Percentiles rank a stretch among this genome's conserved stretches.
Conservation (phyloP, 1,140 invertebrate species). For the Pseudobourletiella spinata region DNA sequence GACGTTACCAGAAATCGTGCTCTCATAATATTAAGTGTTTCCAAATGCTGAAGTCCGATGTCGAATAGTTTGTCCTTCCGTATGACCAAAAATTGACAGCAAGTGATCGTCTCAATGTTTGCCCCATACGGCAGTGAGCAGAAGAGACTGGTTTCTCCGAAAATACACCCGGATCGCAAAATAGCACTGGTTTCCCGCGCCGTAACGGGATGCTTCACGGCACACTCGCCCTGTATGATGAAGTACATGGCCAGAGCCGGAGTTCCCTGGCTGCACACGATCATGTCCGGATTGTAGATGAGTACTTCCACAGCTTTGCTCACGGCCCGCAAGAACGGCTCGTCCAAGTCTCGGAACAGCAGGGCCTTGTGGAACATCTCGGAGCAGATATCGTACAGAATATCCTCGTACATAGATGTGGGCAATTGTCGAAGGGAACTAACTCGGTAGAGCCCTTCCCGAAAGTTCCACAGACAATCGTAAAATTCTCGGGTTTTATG, state of each 20-base stretch:
- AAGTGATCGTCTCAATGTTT: conserved; percentile 26
- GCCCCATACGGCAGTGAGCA: conserved; percentile 25
- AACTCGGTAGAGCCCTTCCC: conserved; percentile 20
- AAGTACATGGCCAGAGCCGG: conserved; percentile 28
- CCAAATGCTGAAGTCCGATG: conserved; percentile 3
- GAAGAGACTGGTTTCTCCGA: conserved; percentile 31
- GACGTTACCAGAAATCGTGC: not conserved
- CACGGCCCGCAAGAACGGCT: conserved; percentile 26
- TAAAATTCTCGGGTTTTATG: conserved; percentile 30
- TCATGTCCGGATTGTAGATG: conserved; percentile 32
- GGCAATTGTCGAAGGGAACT: conserved; percentile 18
- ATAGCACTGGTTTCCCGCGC: conserved; percentile 18
- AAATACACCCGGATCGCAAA: conserved; percentile 25
- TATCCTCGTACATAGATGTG: conserved; percentile 23
- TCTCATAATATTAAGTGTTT: conserved; percentile 3
- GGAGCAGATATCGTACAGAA: conserved; percentile 29
- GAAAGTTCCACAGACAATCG: conserved; percentile 28
- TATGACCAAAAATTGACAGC: conserved; percentile 23
- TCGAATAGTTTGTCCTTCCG: conserved; percentile 18
- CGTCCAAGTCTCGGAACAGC: conserved; percentile 25
- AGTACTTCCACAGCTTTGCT: conserved; percentile 19
- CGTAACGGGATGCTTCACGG: conserved; percentile 17
- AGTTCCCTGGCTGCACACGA: conserved; percentile 19
- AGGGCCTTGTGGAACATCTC: conserved; percentile 33
- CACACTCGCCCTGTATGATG: conserved; percentile 32